Percentiles rank a stretch among this genome's conserved stretches.
Evolutionary conservation across 2,888 invertebrate genomes (phyloP).

Genomic region (Zygaena filipendulae): DNA sequence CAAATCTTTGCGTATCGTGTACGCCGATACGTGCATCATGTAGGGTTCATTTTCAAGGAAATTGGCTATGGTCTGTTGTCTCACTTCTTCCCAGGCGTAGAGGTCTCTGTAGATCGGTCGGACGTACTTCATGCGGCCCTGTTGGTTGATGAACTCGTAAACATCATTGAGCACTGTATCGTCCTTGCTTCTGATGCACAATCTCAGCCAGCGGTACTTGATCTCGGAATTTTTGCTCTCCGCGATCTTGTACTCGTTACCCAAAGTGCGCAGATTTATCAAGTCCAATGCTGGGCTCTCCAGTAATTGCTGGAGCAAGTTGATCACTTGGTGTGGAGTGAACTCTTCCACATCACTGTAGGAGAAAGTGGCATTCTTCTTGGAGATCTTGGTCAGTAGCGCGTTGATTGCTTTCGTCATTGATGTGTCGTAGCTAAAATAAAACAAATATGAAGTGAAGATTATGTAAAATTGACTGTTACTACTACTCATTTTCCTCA

Average conservation of each 20-base stretch:
- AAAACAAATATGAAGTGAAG: not conserved
- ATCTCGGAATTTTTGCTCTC: constrained; percentile 82
- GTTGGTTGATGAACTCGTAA: constrained; percentile 81
- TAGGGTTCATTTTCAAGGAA: constrained; percentile 74
- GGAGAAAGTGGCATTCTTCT: constrained; percentile 41
- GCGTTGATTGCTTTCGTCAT: constrained; percentile 69
- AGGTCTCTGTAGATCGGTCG: constrained; percentile 89
- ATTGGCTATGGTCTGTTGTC: constrained; percentile 75
- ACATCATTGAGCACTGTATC: constrained; percentile 72
- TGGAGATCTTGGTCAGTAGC: constrained; percentile 54
- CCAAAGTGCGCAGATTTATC: constrained; percentile 70
- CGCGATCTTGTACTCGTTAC: constrained; percentile 73
- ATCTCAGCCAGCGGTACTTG: constrained; percentile 78
- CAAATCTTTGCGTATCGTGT: constrained; percentile 80
- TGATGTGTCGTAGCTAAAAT: constrained; percentile 71
- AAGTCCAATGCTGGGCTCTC: constrained; percentile 59
- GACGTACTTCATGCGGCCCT: constrained; percentile 93
- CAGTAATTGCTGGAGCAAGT: constrained; percentile 74
- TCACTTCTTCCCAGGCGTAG: constrained; percentile 80
- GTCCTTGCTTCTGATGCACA: constrained; percentile 81
- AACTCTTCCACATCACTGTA: constrained; percentile 63
- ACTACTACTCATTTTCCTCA: too few species aligned
- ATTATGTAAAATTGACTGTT: not conserved
- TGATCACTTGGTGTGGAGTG: constrained; percentile 71
- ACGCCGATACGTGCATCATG: constrained; percentile 88